These are phyloP conservation scores for Dendrolimus pini DNA, from an alignment of 2,888 invertebrate species.

Conservation along the genomic window DNA sequence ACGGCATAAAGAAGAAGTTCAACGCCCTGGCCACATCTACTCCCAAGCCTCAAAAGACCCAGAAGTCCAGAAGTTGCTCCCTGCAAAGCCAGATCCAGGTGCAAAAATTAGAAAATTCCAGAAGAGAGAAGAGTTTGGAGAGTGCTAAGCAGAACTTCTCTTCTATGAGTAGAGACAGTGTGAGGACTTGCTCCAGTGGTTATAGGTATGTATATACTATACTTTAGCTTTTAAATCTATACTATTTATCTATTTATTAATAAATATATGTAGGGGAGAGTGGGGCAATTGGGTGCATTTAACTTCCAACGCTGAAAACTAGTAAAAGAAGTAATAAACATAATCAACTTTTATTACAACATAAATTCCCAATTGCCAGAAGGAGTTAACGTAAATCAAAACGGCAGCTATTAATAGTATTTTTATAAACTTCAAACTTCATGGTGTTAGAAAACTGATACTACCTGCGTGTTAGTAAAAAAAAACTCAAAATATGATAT, in stretches of 20 bases:
- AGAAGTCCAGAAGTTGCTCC: conserved; percentile 40
- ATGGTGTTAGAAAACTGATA: no score
- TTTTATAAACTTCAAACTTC: no score
- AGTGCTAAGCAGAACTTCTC: conserved; percentile 23
- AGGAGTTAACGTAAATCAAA: no score
- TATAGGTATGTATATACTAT: conserved; percentile 20
- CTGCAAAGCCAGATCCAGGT: conserved; percentile 29
- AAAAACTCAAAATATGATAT: no score
- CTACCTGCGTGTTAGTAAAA: no score
- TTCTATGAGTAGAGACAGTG: conserved; percentile 34
- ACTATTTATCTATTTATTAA: not conserved
- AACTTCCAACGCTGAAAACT: no score
- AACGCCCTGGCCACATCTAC: conserved; percentile 45
- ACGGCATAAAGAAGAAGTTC: conserved; percentile 35
- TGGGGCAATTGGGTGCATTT: no score
- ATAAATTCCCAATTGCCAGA: no score
- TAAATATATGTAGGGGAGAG: no score
- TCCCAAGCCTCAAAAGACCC: conserved; percentile 30
- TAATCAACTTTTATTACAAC: no score
- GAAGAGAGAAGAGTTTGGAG: conserved; percentile 20
- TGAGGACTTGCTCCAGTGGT: conserved; percentile 35
- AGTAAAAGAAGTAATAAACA: no score
- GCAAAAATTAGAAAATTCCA: conserved; percentile 15
- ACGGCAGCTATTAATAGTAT: no score
- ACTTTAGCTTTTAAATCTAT: not conserved